A percentile compares a stretch with the other conserved stretches of the same genome.
Evolutionary conservation across 2,888 invertebrate genomes (phyloP).

Genomic region (Himalopsyche tibetana): DNA sequence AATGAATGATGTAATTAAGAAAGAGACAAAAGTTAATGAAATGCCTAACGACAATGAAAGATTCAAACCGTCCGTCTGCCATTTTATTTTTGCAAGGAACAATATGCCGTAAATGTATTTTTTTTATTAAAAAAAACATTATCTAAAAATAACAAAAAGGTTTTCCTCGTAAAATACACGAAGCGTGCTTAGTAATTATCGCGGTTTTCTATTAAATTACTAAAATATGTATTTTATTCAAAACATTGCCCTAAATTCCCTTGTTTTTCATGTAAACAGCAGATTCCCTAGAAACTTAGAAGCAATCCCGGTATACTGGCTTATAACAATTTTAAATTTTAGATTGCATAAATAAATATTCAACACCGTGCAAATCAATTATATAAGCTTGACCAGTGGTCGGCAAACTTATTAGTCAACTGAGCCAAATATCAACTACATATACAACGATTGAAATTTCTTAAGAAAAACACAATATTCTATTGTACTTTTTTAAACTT

Average conservation of each 20-base stretch:
- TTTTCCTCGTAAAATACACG: neutral
- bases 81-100: slow-evolving; percentile 9
- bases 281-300: no score
- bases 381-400: no score
- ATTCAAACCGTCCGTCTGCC: neutral
- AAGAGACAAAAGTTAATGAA: slow-evolving; percentile 7
- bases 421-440: no score
- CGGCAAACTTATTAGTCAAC: no score
- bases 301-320: no score
- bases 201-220: neutral
- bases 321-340: no score
- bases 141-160: neutral
- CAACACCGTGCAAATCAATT: no score
- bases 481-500: no score
- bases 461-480: no score
- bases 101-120: slow-evolving; percentile 3
- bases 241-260: neutral
- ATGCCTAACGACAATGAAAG: neutral
- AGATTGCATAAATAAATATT: no score
- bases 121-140: neutral
- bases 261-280: neutral
- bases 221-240: neutral
- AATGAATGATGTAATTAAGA: slow-evolving; percentile 22
- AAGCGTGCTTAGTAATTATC: slow-evolving; percentile 1
- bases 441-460: no score